Evolutionary conservation across 2,113 vertebrate genomes (phyloP).

Genomic region (Pseudolaguvia tuberculata): DNA sequence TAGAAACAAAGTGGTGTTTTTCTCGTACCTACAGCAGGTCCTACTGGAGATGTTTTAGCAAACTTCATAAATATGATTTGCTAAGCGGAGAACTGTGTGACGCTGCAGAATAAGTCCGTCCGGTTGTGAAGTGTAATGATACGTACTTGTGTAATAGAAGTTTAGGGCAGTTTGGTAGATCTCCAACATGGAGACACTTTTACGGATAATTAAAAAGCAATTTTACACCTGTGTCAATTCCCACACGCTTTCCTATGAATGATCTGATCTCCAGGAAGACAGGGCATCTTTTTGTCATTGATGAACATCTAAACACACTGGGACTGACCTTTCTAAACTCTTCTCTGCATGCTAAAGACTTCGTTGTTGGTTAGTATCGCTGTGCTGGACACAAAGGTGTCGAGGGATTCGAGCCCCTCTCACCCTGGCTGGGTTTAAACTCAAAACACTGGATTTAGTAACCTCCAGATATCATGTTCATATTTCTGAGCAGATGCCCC

Average conservation of each 20-base stretch:
- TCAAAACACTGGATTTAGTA: background rate
- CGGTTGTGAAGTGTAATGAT: background rate
- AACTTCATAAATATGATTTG: background rate
- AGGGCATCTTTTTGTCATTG: background rate
- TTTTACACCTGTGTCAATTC: background rate
- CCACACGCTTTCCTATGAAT: background rate
- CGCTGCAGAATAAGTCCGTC: background rate
- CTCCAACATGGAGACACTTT: background rate
- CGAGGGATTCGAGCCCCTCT: no score
- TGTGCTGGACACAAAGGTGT: background rate
- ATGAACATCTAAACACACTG: background rate
- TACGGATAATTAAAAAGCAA: background rate
- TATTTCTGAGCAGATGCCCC: no score
- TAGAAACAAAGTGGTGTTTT: background rate
- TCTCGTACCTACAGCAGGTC: background rate
- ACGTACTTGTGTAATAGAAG: background rate
- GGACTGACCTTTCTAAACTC: background rate
- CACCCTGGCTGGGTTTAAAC: no score
- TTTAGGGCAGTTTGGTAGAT: background rate
- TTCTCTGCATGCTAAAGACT: background rate
- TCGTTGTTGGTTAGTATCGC: background rate
- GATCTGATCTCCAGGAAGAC: background rate
- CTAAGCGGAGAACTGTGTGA: background rate
- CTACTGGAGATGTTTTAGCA: constrained; percentile 7
- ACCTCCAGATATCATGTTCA: no score